A percentile compares a stretch with the other conserved stretches of the same genome.
These are phyloP conservation scores for Calypte anna DNA, from an alignment of 2,113 vertebrate genomes.

Conservation along the genomic window DNA sequence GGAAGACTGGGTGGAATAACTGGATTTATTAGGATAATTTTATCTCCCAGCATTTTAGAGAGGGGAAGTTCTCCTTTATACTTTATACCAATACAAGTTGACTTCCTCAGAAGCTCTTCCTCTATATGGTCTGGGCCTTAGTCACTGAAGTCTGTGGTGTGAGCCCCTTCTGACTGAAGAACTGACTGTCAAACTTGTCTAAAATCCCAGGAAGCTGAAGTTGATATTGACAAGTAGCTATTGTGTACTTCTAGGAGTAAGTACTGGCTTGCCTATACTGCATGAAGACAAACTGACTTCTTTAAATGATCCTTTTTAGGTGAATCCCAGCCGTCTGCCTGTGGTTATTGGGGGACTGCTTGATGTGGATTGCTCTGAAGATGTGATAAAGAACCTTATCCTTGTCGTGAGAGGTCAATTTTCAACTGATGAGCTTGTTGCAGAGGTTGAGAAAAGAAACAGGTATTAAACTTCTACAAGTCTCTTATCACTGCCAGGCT, in stretches of 20 bases:
- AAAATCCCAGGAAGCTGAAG: not conserved
- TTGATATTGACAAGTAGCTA: not conserved
- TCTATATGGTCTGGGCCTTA: not conserved
- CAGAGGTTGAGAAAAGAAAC: slow-evolving; percentile 98
- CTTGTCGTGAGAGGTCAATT: slow-evolving; percentile 97
- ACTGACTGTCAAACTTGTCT: not conserved
- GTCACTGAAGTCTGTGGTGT: not conserved
- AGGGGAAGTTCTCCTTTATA: not conserved
- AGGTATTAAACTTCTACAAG: slow-evolving; percentile 72
- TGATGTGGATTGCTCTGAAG: slow-evolving; percentile 98
- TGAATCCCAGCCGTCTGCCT: slow-evolving; percentile 95
- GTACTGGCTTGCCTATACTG: not conserved
- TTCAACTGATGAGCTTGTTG: slow-evolving; percentile 97
- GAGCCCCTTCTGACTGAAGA: not conserved
- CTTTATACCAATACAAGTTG: not conserved
- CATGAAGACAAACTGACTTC: not conserved
- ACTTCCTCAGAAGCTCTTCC: not conserved
- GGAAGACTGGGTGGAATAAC: not conserved
- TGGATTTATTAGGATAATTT: not conserved
- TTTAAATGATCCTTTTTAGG: slow-evolving; percentile 73
- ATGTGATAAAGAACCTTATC: slow-evolving; percentile 97
- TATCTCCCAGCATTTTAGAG: not conserved
- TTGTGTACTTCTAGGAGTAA: not conserved
- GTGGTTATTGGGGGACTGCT: slow-evolving; percentile 95
- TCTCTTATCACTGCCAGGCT: not conserved